Evolutionary conservation across 2,888 invertebrate genomes (phyloP).

Genomic region (Strigamia transsilvanica): DNA sequence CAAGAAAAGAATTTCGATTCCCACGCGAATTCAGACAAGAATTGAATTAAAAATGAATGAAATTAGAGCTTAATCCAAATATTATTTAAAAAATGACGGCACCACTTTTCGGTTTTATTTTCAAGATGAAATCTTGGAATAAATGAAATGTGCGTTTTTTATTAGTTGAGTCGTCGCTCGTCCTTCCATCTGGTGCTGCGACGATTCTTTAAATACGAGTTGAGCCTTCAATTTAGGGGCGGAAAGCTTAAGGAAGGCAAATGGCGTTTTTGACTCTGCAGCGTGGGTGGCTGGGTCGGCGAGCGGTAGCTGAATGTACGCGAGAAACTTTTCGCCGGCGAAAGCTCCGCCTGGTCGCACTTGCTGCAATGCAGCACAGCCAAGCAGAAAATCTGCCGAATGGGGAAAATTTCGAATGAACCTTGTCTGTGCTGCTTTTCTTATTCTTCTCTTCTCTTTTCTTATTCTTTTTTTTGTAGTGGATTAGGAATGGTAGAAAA

Average conservation of each 20-base stretch:
- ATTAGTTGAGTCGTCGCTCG: neutral
- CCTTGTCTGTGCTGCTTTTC: constrained; percentile 36
- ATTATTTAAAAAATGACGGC: constrained; percentile 1
- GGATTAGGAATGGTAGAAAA: neutral
- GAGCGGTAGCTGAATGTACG: constrained; percentile 43
- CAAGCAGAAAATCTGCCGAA: constrained; percentile 47
- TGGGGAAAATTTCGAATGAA: constrained; percentile 49
- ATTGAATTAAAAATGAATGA: neutral
- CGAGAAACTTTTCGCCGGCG: constrained; percentile 48
- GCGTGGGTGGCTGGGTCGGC: constrained; percentile 34
- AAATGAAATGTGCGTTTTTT: constrained; percentile 1
- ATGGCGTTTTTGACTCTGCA: constrained; percentile 33
- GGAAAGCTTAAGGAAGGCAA: constrained; percentile 48
- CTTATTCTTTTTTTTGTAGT: neutral
- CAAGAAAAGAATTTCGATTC: neutral
- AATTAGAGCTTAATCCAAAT: constrained; percentile 14
- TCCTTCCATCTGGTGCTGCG: neutral
- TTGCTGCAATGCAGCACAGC: constrained; percentile 49
- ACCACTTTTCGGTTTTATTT: neutral
- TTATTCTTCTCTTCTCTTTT: constrained; percentile 16
- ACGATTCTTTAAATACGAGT: constrained; percentile 34
- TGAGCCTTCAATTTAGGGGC: constrained; percentile 46
- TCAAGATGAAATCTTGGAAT: constrained; percentile 3
- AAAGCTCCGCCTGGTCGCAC: constrained; percentile 46
- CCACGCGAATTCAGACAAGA: neutral